Conservation (phyloP, 2,113 vertebrate genomes). For the Syngnathus typhle region DNA sequence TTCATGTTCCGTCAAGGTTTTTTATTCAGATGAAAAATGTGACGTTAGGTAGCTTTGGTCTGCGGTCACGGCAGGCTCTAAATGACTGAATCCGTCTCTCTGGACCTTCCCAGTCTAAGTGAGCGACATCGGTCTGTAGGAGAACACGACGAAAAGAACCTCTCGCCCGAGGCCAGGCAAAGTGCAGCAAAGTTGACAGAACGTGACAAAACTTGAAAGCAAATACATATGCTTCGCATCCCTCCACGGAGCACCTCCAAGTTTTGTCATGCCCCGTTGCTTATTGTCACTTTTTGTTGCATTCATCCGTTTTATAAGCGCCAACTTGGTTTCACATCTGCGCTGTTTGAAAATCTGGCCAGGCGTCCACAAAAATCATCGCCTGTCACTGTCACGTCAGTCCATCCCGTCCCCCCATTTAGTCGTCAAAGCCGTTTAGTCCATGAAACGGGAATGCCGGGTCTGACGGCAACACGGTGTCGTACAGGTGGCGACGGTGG, state of each 20-base stretch:
- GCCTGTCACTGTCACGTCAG: background rate
- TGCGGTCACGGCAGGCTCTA: too few relatives aligned
- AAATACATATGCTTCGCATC: background rate
- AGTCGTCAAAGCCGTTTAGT: background rate
- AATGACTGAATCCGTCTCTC: too few relatives aligned
- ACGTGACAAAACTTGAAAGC: background rate
- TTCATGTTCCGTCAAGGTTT: too few relatives aligned
- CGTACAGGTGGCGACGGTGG: conserved; percentile 17
- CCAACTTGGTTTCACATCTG: background rate
- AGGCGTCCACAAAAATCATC: background rate
- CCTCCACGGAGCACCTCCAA: background rate
- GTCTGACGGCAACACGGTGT: background rate
- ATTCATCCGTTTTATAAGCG: background rate
- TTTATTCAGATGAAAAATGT: too few relatives aligned
- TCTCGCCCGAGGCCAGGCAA: background rate
- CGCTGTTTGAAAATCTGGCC: background rate
- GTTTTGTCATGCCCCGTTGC: background rate
- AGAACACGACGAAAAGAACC: too few relatives aligned
- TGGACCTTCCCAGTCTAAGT: too few relatives aligned
- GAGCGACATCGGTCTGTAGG: too few relatives aligned
- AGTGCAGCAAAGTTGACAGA: background rate
- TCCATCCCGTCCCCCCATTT: background rate
- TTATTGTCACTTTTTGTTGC: background rate
- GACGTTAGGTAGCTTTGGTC: too few relatives aligned
- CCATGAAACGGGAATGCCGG: background rate